A percentile compares a stretch with the other conserved stretches of the same genome.
Evolutionary conservation across 2,888 invertebrate genomes (phyloP).

Genomic region (Cylloceria caligata): DNA sequence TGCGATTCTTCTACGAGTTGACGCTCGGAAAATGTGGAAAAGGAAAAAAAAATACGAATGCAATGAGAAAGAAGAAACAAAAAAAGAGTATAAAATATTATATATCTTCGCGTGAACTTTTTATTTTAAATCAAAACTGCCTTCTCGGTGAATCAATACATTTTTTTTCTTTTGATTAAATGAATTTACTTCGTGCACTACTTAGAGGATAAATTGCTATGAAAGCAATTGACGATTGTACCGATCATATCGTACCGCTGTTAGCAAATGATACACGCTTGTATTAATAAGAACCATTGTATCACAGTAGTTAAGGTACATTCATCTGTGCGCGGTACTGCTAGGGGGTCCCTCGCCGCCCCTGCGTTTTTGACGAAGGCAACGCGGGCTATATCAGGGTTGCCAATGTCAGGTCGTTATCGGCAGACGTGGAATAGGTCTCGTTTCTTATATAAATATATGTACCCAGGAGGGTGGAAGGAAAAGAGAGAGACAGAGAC

Average conservation of each 20-base stretch:
- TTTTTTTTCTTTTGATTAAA: too few species aligned
- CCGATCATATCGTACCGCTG: neutral
- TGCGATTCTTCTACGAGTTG: conserved; percentile 27
- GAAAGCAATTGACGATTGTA: neutral
- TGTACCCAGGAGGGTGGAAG: neutral
- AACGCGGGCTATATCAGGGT: conserved; percentile 34
- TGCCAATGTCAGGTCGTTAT: conserved; percentile 58
- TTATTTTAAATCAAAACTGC: neutral
- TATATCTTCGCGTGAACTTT: neutral
- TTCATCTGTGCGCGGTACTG: neutral
- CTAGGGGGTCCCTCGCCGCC: neutral
- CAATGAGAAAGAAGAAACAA: conserved; percentile 5
- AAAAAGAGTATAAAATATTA: neutral
- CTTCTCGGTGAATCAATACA: neutral
- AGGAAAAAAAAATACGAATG: conserved; percentile 9
- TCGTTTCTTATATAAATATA: conserved; percentile 14
- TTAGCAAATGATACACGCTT: neutral
- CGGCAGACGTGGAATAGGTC: conserved; percentile 32
- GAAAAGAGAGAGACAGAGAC: neutral
- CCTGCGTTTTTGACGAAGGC: conserved; percentile 21
- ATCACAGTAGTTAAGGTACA: neutral
- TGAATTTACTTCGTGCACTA: neutral
- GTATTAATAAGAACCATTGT: conserved; percentile 16
- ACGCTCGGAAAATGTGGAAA: neutral
- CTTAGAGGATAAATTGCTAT: neutral